phyloP scores from a whole-genome alignment of 1,140 invertebrate genomes.

The Adoxophyes honmai region DNA sequence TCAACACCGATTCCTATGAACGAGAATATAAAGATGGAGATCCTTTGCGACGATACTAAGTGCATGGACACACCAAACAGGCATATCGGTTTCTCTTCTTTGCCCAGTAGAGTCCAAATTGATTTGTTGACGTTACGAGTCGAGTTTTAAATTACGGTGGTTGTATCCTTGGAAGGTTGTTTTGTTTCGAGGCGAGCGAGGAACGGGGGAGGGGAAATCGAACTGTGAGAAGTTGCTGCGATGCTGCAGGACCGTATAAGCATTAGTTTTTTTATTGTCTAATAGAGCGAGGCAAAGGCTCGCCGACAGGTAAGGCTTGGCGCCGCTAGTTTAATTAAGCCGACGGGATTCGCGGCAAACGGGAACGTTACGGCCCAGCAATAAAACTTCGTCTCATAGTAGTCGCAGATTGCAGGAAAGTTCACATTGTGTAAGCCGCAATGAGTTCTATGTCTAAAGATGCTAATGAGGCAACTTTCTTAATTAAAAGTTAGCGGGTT shows the following conservation, averaged over 20 bases:
- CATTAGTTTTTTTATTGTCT: slow-evolving; percentile 74
- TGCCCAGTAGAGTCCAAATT: slow-evolving; percentile 32
- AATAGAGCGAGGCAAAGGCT: slow-evolving; percentile 63
- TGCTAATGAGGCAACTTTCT: slow-evolving; percentile 10
- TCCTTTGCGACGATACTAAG: slow-evolving; percentile 20
- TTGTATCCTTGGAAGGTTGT: slow-evolving; percentile 75
- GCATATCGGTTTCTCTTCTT: slow-evolving; percentile 30
- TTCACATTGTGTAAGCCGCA: slow-evolving; percentile 3
- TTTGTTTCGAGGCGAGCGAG: slow-evolving; percentile 54
- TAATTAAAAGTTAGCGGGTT: slow-evolving; percentile 10
- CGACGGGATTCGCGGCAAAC: slow-evolving; percentile 29
- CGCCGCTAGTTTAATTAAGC: slow-evolving; percentile 57
- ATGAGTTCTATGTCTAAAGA: slow-evolving; percentile 3
- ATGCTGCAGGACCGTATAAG: slow-evolving; percentile 47
- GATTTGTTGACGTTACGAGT: slow-evolving; percentile 28
- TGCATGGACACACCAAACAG: slow-evolving; percentile 15
- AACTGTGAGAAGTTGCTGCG: slow-evolving; percentile 68
- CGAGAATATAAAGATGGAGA: slow-evolving; percentile 21
- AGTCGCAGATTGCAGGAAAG: not conserved
- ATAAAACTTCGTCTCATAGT: not conserved
- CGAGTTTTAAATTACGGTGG: slow-evolving; percentile 65
- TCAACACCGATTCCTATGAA: slow-evolving; percentile 32
- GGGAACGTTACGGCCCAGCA: slow-evolving; percentile 24
- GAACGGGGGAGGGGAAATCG: slow-evolving; percentile 29
- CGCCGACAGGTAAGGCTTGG: slow-evolving; percentile 68